These are phyloP conservation scores for Oxyura jamaicensis DNA, from an alignment of 2,113 vertebrate genomes.

Conservation along the genomic window DNA sequence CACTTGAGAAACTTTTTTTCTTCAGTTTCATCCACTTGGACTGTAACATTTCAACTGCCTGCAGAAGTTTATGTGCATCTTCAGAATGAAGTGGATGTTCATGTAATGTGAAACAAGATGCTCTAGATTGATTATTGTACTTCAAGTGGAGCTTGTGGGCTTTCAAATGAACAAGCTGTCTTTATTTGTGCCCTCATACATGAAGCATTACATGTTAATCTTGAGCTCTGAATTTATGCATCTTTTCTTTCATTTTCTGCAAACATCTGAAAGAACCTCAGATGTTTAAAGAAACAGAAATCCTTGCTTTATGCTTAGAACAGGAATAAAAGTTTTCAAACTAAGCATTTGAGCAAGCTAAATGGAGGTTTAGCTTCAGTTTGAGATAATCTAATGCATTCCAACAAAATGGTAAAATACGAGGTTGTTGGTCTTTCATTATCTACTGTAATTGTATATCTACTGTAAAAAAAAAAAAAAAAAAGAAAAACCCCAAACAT, in stretches of 20 bases:
- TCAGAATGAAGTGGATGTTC: slow-evolving; percentile 5
- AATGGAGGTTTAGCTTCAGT: neutral
- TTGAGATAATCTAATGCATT: neutral
- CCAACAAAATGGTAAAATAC: neutral
- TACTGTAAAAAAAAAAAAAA: neutral
- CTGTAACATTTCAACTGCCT: neutral
- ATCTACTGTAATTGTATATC: neutral
- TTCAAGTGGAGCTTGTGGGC: neutral
- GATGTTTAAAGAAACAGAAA: neutral
- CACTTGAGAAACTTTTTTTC: neutral
- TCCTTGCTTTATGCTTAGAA: neutral
- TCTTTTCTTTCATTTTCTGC: slow-evolving; percentile 13
- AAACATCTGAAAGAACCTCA: slow-evolving; percentile 23
- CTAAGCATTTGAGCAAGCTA: neutral
- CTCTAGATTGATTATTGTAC: neutral
- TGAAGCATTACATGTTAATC: neutral
- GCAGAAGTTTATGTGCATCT: neutral
- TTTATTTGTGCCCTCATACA: slow-evolving; percentile 5
- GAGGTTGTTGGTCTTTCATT: neutral
- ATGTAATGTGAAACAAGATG: neutral
- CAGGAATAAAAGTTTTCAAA: neutral
- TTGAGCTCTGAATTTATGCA: neutral
- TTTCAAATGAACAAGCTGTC: neutral
- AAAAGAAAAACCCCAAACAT: neutral
- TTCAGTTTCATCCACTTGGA: neutral